Evolutionary conservation across 1,140 invertebrate genomes (phyloP).

Genomic region (Oncopeltus fasciatus): DNA sequence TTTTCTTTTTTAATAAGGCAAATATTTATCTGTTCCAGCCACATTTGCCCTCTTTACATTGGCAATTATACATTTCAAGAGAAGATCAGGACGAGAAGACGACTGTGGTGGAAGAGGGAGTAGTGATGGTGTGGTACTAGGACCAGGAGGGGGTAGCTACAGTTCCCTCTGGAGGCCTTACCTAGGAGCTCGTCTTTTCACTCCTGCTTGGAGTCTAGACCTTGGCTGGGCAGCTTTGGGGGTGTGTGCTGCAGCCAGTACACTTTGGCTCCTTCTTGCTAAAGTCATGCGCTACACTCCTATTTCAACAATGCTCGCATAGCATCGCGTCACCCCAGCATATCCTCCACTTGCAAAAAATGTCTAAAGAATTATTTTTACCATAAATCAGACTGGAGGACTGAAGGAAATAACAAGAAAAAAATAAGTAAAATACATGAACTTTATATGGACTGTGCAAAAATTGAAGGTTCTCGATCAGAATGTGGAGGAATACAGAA

Average conservation of each 20-base stretch:
- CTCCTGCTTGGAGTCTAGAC: constrained; percentile 65
- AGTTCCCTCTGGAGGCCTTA: constrained; percentile 20
- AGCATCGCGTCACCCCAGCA: neutral
- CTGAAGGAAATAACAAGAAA: too few species aligned
- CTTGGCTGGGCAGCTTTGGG: constrained; percentile 69
- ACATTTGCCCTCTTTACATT: constrained; percentile 76
- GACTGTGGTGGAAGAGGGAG: constrained; percentile 14
- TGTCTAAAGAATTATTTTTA: too few species aligned
- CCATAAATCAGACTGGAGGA: too few species aligned
- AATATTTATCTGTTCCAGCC: constrained; percentile 44
- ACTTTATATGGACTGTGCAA: too few species aligned
- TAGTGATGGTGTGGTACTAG: constrained; percentile 33
- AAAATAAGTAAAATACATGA: too few species aligned
- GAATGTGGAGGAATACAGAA: too few species aligned
- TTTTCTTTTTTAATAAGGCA: too few species aligned
- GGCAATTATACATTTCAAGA: constrained; percentile 79
- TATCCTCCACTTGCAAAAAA: too few species aligned
- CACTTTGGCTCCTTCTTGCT: constrained; percentile 72
- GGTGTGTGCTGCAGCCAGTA: constrained; percentile 56
- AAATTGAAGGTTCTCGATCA: too few species aligned
- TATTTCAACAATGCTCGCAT: constrained; percentile 11
- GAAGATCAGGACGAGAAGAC: constrained; percentile 27
- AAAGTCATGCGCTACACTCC: constrained; percentile 75
- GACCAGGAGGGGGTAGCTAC: neutral
- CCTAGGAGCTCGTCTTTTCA: constrained; percentile 52